Base-by-base conservation (phyloP, 2,888 invertebrate genomes). In the Sympetrum striolatum region DNA sequence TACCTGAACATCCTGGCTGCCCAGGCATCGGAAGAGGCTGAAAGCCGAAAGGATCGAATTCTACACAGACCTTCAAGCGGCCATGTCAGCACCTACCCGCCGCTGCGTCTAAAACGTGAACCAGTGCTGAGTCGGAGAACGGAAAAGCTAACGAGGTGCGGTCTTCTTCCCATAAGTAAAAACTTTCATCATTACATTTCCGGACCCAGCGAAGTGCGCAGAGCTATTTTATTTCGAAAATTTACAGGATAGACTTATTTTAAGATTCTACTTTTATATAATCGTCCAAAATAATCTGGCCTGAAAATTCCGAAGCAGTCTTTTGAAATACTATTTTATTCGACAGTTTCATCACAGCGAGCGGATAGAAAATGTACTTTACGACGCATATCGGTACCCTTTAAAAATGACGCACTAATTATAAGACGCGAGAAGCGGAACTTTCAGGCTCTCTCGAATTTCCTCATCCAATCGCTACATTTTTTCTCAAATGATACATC, bases 81-180 rank as follows among this genome's bases (percentile, higher is more conserved):
- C 90, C 90, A 90, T 90, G 90, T 90, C 90, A 90, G 90, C 90
- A 90, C 90, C 80, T 90, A 90, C 81, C 81, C 80, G 90, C 90
- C 81, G 90, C 60, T 90, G 81, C 90, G 81, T 90, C 90, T 80
- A 90, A 90, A 90, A 90, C 90, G 80, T 90, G 90, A 90, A 90
- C 86, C 86, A 86, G 86, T 48, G 86, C 86, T 86, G 86, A 86
- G 86, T 86, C 60, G 86, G 86, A 86, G 86, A 86, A 86, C 86
- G 86, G 86, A 86, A 86, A 86, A 86, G 86, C 86, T 86, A 86
- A 86, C 86, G 86, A 86, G 86, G 86, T 86, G 86, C 86, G 86
- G 86, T 86, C 86, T 60, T 82, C 81, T 53, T 86, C 86, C 86
- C 86, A 86, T 86, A 58, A 58, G 58, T 86, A 86, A 86, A 86